Base-by-base conservation (phyloP, 2,113 vertebrate species). In the Cyprinodon tularosa region DNA sequence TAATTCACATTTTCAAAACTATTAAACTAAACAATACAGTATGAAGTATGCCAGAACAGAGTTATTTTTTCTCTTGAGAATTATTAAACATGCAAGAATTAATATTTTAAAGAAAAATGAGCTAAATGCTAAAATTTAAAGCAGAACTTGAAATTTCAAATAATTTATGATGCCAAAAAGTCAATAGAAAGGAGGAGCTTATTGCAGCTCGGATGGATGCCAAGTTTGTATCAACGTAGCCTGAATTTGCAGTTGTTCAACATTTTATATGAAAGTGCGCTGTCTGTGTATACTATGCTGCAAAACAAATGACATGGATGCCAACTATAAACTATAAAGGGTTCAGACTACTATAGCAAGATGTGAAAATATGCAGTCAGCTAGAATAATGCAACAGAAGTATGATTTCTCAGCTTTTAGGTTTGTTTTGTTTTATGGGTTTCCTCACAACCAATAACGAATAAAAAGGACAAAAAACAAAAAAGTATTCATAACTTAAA, bases 251-350 rank as follows among this genome's bases (percentile, higher is more conserved):
- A 13, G 45, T 69, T 71, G 71, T 80, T 83, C 78, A 64, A 38
- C 3, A 20, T 66, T 60, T 61, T 53, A 66, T 37, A 44, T 70
- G 22, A 40, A 87, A 72, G 1, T 71, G 53, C 77, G 62, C 63
- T 7, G 48, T 65, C 63, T 7, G 48, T 3, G 0, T 62, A 81
- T 73, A 80, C 50, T 80, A 74, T 69, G 36, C 29, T 59, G 48
- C 0, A 17, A 81, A 61, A 82, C 73, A 38, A 80, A 85, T 74
- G 22, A 66, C 78, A 45, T 77, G 66, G 73, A 76, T 72, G 77
- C 65, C 39, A 29, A 29, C 29, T 29, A 29, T 29, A 29, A 29
- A 29, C 29, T 29, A 29, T 29, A 29, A 29, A 29, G 40, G 60
- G 47, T 77, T 60, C 3, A 17, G 53, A 69, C 7, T 20, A 13